A percentile compares a stretch with the other conserved stretches of the same genome.
phyloP scores from a whole-genome alignment of 2,797 vertebrate species.

The Dipus sagitta region DNA sequence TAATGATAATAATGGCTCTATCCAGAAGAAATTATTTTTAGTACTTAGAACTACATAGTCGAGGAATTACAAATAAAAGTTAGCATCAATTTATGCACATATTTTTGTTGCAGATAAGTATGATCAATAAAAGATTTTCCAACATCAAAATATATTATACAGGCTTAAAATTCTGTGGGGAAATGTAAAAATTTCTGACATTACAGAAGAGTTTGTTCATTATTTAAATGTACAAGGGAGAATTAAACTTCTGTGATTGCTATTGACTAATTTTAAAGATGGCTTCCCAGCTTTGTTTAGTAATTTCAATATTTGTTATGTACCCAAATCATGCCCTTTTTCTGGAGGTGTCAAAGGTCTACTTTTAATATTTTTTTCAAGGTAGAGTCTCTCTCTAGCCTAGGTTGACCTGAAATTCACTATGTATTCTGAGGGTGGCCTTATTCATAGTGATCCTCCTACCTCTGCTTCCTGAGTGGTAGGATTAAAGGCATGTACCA shows the following conservation, averaged over 20 bases:
- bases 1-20: neutral
- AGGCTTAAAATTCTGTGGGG: constrained; percentile 8
- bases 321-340: too few relatives aligned
- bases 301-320: neutral
- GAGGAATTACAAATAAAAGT: constrained; percentile 34
- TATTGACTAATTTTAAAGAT: neutral
- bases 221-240: neutral
- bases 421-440: too few relatives aligned
- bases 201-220: neutral
- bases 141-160: constrained; percentile 1
- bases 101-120: constrained; percentile 20
- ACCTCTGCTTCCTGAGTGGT: too few relatives aligned
- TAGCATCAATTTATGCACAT: constrained; percentile 42
- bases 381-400: too few relatives aligned
- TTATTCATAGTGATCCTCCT: too few relatives aligned
- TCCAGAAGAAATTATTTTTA: constrained; percentile 11
- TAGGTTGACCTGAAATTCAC: too few relatives aligned
- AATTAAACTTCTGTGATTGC: constrained; percentile 8
- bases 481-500: too few relatives aligned
- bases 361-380: too few relatives aligned
- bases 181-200: neutral
- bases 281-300: constrained; percentile 22
- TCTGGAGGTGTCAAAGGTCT: too few relatives aligned
- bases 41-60: neutral
- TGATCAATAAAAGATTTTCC: constrained; percentile 49